These are phyloP conservation scores for Chlorops oryzae DNA, from an alignment of 1,140 invertebrate genomes.

Conservation along the genomic window DNA sequence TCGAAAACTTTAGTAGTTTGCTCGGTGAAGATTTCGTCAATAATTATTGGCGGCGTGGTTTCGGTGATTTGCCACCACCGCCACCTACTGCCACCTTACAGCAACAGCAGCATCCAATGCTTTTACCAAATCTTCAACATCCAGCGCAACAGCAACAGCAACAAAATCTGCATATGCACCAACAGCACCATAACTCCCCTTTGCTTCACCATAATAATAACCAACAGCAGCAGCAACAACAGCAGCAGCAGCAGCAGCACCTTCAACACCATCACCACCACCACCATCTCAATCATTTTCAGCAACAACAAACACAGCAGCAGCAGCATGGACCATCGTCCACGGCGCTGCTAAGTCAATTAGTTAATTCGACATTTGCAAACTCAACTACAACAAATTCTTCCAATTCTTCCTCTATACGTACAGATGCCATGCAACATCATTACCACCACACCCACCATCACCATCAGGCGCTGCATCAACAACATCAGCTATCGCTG, in stretches of 20 bases:
- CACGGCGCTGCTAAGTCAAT: constrained; percentile 44
- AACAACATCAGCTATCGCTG: constrained; percentile 22
- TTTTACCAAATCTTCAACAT: constrained; percentile 21
- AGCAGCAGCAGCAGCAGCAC: constrained; percentile 28
- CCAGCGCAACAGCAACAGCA: constrained; percentile 22
- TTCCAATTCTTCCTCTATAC: constrained; percentile 29
- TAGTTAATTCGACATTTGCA: constrained; percentile 48
- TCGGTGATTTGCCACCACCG: constrained; percentile 60
- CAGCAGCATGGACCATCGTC: constrained; percentile 43
- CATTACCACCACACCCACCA: constrained; percentile 12
- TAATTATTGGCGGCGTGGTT: constrained; percentile 63
- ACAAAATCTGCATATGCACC: constrained; percentile 34
- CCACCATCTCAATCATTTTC: constrained; percentile 38
- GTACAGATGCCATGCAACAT: constrained; percentile 16
- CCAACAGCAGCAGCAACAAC: constrained; percentile 28
- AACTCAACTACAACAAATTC: constrained; percentile 19
- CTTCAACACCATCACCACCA: constrained; percentile 29
- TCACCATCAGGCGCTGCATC: constrained; percentile 25
- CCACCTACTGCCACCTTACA: not conserved
- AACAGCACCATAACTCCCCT: constrained; percentile 23
- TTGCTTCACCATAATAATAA: constrained; percentile 22
- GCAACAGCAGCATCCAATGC: constrained; percentile 30
- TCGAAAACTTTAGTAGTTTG: constrained; percentile 63
- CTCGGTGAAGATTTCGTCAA: constrained; percentile 72
- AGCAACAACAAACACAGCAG: constrained; percentile 50